Evolutionary conservation across 2,113 vertebrate species (phyloP).

Genomic region (Shinisaurus crocodilurus): DNA sequence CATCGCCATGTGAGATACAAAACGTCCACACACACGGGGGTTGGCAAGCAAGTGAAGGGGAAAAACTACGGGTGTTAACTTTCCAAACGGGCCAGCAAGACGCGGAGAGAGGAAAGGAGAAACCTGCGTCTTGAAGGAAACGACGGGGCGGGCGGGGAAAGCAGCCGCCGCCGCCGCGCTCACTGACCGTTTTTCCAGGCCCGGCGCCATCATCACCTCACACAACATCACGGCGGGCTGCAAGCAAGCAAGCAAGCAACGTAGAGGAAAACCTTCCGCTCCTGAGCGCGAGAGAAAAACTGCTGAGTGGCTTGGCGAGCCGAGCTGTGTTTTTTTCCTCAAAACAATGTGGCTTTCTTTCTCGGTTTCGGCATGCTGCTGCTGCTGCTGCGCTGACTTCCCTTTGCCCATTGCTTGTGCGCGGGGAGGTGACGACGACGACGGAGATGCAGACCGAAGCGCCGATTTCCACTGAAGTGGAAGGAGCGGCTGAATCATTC

Average conservation of each 20-base stretch:
- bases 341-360: too few relatives aligned
- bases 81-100: too few relatives aligned
- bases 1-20: too few relatives aligned
- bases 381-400: too few relatives aligned
- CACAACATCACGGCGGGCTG: background rate
- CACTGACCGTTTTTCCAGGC: too few relatives aligned
- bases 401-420: background rate
- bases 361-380: background rate
- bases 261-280: constrained; percentile 3
- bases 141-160: background rate
- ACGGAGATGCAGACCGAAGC: background rate
- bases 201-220: background rate
- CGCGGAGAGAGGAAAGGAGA: background rate
- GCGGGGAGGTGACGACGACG: background rate
- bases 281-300: background rate
- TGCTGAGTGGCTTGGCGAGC: background rate
- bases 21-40: too few relatives aligned
- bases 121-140: background rate
- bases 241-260: too few relatives aligned
- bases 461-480: constrained; percentile 5
- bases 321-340: constrained; percentile 16
- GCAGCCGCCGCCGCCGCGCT: too few relatives aligned
- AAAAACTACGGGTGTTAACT: background rate
- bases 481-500: background rate
- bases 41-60: background rate